Evolutionary conservation across 2,113 vertebrate species (phyloP), one percentile per base, ranked within the genome.

Genomic region (Scolopax mira): DNA sequence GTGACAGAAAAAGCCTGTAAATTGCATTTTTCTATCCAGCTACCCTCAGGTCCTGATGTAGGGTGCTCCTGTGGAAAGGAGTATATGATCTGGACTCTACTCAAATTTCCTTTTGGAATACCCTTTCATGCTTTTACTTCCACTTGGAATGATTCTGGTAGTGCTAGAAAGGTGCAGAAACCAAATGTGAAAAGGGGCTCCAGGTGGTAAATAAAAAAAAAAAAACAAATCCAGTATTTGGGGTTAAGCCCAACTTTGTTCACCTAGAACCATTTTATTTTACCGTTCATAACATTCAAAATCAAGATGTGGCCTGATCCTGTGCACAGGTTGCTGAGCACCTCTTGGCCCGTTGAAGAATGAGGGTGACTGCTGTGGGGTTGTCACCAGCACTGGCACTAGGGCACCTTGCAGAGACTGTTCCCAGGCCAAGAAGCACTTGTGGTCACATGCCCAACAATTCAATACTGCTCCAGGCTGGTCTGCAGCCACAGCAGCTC

Each of bases 301-400:
- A 80, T 19, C 27, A 75, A 72, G 35, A 18, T 13, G 28, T 41
- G 37, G 7, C n/a, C 78, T 55, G 54, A 46, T 18, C 42, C 48
- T 44, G 22, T 54, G 65, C 46, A 27, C 7, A 49, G 33, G n/a
- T 61, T 77, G 37, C 72, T 51, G 44, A 69, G 55, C 27, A 18
- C 17, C 31, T 83, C 48, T 41, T 1, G 1, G 17, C 11, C 42
- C 24, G 11, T 2, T 37, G 19, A 73, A 49, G 25, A 72, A 11
- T 10, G 17, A 83, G 13, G 2, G 3, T 33, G 64, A 48, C 37
- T 4, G 3, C n/a, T 35, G 42, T 28, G 1, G 1, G 21, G 11
- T 75, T 66, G 48, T 60, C 42, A 60, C 31, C 24, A 65, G 31
- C 62, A 62, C 10, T 8, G 23, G 33, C 35, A 35, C n/a, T 13